Conservation (phyloP, 2,113 vertebrate species). For the Nyctibius bracteatus region DNA sequence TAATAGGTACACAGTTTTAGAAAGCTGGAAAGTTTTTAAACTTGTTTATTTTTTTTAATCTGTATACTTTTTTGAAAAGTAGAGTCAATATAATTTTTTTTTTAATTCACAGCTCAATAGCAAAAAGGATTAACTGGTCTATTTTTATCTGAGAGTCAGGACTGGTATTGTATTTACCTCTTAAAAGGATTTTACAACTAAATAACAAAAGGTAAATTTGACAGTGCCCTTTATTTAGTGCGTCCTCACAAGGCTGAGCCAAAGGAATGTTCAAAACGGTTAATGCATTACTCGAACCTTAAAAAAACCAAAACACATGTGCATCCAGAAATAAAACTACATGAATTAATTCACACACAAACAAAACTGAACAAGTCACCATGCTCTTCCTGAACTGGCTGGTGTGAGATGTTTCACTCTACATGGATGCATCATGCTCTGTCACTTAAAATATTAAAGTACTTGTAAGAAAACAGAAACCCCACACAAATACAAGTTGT, state of each 20-base stretch:
- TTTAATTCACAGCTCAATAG: neutral
- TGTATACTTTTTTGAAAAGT: neutral
- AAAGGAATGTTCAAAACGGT: neutral
- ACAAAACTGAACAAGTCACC: constrained; percentile 32
- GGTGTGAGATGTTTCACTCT: neutral
- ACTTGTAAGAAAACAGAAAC: neutral
- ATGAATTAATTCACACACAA: constrained; percentile 40
- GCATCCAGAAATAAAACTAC: neutral
- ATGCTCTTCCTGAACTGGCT: constrained; percentile 58
- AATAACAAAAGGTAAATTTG: neutral
- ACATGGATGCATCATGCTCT: constrained; percentile 46
- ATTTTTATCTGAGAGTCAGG: neutral
- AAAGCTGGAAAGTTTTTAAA: neutral
- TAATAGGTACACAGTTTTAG: neutral
- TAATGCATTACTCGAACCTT: neutral
- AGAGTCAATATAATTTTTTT: neutral
- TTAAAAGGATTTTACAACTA: neutral
- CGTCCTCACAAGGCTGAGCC: constrained; percentile 21
- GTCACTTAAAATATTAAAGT: neutral
- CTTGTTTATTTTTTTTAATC: neutral
- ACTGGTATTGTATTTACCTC: neutral
- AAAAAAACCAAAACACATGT: neutral
- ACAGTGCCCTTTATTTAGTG: constrained; percentile 25
- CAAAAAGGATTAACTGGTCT: neutral
- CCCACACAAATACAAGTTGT: neutral